Evolutionary conservation across 2,888 invertebrate species (phyloP), one percentile per base, ranked within the genome.

Genomic region (Aphodius sticticus): DNA sequence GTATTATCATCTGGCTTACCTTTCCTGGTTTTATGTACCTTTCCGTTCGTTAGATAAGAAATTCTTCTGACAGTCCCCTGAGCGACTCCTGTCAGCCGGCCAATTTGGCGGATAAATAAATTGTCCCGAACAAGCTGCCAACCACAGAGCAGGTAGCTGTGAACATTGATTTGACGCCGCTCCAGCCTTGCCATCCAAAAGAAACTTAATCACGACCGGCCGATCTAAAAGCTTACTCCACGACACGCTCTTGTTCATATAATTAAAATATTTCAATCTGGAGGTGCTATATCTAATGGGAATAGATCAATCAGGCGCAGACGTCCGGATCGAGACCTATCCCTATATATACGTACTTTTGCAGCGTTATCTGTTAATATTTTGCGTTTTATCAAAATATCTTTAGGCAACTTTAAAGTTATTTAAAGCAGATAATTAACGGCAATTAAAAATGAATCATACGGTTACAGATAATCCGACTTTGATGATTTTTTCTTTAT

Each of bases 31-130:
- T 5, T 53, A 53, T 53, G 9, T 53, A 53, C 53, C 9, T 53
- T 53, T 3, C 53, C 53, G 12, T 53, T 53, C 2, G 53, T 53
- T 53, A 53, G 53, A 53, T 53, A 53, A 5, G 53, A 53, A 53
- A 53, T 53, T 53, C 53, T 53, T 53, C 1, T 53, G 53, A 53
- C 53, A 53, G 53, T 26, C 53, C 53, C 53, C 53, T 53, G 53
- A 53, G 53, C 53, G 53, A 53, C 53, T 53, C 53, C 53, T 53
- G 53, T 53, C 53, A 53, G 53, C 53, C 53, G 53, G 53, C 53
- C 53, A 53, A 53, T 53, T 53, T 53, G 12, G 53, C 12, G 53
- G 53, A 53, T 53, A 53, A 53, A 53, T 53, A 53, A 53, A 53
- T 53, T 53, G 53, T 53, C 53, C 53, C 53, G 53, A 53, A 53